Percentiles rank a stretch among this genome's conserved stretches.
Evolutionary conservation across 2,113 vertebrate genomes (phyloP).

Genomic region (Platysternon megacephalum): DNA sequence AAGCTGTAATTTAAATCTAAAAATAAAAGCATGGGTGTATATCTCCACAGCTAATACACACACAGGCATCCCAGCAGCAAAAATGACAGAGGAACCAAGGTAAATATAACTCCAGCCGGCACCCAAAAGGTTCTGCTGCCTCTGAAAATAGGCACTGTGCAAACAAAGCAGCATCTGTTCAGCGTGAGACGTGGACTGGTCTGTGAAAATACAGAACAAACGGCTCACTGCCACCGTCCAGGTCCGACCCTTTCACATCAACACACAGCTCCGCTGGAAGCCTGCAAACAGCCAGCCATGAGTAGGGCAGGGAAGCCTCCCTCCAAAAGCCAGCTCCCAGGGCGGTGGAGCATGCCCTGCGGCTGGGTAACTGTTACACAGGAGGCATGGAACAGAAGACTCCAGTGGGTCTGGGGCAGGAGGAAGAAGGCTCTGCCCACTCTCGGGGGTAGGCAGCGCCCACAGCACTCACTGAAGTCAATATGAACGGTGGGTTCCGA

Average conservation of each 20-base stretch:
- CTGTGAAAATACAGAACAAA: constrained; percentile 52
- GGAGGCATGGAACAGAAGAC: not conserved
- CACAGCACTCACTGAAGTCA: too few species aligned
- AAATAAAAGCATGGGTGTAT: not conserved
- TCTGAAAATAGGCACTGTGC: constrained; percentile 55
- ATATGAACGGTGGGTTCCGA: too few species aligned
- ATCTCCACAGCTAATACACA: not conserved
- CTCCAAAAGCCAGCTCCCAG: not conserved
- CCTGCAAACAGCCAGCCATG: not conserved
- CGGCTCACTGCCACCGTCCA: not conserved
- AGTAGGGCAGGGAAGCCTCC: not conserved
- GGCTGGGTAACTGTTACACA: rapidly evolving
- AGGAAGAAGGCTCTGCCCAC: not conserved
- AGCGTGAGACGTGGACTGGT: constrained; percentile 2
- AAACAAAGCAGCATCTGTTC: constrained; percentile 58
- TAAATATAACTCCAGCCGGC: constrained; percentile 40
- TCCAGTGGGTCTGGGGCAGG: not conserved
- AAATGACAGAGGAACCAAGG: constrained; percentile 63
- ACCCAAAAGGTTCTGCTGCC: constrained; percentile 36
- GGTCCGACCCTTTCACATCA: not conserved
- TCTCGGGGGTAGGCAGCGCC: too few species aligned
- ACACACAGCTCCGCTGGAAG: not conserved
- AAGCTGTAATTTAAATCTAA: constrained; percentile 33
- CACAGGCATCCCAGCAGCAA: not conserved
- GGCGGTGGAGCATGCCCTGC: not conserved